Evolutionary conservation across 2,888 invertebrate species (phyloP), one percentile per base, ranked within the genome.

Genomic region (Tenthredo distinguenda): DNA sequence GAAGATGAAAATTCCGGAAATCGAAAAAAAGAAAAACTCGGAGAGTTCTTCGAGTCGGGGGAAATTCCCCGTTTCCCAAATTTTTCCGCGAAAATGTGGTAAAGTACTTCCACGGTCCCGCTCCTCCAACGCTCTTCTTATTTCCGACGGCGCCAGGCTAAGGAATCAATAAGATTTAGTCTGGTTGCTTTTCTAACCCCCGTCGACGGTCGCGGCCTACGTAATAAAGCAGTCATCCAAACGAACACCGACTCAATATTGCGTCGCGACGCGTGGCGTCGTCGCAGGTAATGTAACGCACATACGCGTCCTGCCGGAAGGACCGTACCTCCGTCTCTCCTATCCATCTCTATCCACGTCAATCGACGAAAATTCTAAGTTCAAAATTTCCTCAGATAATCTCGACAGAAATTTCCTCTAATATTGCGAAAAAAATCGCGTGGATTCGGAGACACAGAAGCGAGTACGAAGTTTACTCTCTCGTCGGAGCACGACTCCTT

Each of bases 101-200:
- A 18, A 34, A 34, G 15, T 18, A 71, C 18, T 1, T 18, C 18
- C 3, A n/a, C 0, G n/a, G 9, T 40, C 37, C 37, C 12, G 43
- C 43, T 5, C 10, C 21, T 77, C 58, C 26, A 21, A 34, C 21
- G 9, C 62, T 21, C 47, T 47, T 47, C 47, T 47, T 47, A 47
- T 47, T 47, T 18, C 62, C 12, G 81, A 62, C 40, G 81, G 81
- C 81, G 81, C 81, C 81, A 81, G 81, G 37, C 62, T 37, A 6
- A 81, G 58, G 81, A 81, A 81, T 81, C 81, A 81, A 81, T 81
- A 81, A 81, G 81, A 81, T 81, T 81, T 81, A 81, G 81, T 81
- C 81, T 81, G 62, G 81, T 40, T 81, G 81, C 21, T 81, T 81
- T 81, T 62, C 81, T 81, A 62, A 62, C 81, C 81, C 81, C 81